Evolutionary conservation across 1,140 invertebrate genomes (phyloP).

Genomic region (Magallana ariakensis): DNA sequence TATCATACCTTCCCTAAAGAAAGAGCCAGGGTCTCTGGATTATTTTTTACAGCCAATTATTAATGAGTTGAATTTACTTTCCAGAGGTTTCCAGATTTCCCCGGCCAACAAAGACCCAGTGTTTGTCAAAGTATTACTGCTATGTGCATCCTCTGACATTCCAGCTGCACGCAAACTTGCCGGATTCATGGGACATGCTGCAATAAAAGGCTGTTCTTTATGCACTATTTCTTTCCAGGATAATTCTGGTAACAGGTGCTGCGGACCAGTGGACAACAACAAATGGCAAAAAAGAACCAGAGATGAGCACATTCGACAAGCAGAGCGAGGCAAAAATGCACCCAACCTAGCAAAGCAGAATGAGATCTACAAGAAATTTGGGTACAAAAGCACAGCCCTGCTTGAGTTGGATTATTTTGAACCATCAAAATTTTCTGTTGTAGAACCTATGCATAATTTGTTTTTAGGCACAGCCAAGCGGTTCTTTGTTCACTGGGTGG

Average conservation of each 20-base stretch:
- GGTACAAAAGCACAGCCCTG: conserved; percentile 3
- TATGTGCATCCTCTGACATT: conserved; percentile 36
- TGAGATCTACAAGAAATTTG: conserved; percentile 7
- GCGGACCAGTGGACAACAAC: conserved; percentile 20
- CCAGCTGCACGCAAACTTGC: conserved; percentile 19
- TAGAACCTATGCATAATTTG: conserved; percentile 39
- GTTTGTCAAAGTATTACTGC: not conserved
- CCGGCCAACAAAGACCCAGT: not conserved
- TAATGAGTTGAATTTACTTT: conserved; percentile 38
- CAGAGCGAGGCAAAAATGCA: not conserved
- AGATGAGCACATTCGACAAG: conserved; percentile 16
- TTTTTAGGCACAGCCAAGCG: conserved; percentile 37
- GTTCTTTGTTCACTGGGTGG: conserved; percentile 20
- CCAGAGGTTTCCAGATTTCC: not conserved
- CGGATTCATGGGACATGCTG: conserved; percentile 35
- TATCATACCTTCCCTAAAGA: conserved; percentile 18
- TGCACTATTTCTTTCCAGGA: conserved; percentile 33
- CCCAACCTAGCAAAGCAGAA: conserved; percentile 17
- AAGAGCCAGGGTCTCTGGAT: conserved; percentile 14
- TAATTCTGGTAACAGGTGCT: conserved; percentile 27
- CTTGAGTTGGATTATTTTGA: conserved; percentile 38
- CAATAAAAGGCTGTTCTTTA: conserved; percentile 34
- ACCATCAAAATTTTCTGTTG: conserved; percentile 30
- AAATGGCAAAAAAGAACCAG: conserved; percentile 6
- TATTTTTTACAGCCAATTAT: conserved; percentile 39